Percentiles rank a stretch among this genome's conserved stretches.
phyloP scores from a whole-genome alignment of 2,797 vertebrate species.

The Champsocephalus gunnari region DNA sequence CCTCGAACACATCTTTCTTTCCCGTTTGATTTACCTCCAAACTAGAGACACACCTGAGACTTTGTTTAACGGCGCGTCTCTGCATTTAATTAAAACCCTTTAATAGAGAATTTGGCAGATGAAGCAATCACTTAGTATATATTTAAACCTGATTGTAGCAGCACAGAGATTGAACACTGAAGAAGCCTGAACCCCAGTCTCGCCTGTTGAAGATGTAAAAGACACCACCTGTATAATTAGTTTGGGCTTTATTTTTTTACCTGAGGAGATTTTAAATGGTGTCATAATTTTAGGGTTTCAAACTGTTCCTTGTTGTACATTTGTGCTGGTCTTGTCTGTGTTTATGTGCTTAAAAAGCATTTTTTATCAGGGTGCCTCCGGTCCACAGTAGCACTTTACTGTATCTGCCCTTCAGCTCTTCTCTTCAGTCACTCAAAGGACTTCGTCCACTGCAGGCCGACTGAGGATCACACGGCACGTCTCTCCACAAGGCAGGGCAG shows the following conservation, averaged over 20 bases:
- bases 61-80: conserved; percentile 48
- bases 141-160: conserved; percentile 69
- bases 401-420: conserved; percentile 65
- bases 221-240: conserved; percentile 70
- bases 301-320: conserved; percentile 57
- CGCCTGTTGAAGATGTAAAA: conserved; percentile 49
- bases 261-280: conserved; percentile 59
- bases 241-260: conserved; percentile 66
- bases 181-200: conserved; percentile 42
- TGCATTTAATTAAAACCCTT: conserved; percentile 70
- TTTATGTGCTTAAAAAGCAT: conserved; percentile 69
- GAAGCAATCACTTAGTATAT: conserved; percentile 55
- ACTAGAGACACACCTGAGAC: conserved; percentile 40
- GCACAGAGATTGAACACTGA: conserved; percentile 55
- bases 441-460: conserved; percentile 69
- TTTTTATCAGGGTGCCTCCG: conserved; percentile 76
- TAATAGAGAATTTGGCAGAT: conserved; percentile 68
- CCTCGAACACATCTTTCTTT: conserved; percentile 53
- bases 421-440: conserved; percentile 70
- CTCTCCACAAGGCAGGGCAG: conserved; percentile 38
- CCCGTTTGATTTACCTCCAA: conserved; percentile 66
- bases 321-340: conserved; percentile 62
- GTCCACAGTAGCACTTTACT: conserved; percentile 81
- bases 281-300: conserved; percentile 51
- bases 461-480: conserved; percentile 52